Percentiles rank a stretch among this genome's conserved stretches.
These are phyloP conservation scores for Cyanocitta stelleri DNA, from an alignment of 2,113 vertebrate genomes.

Conservation along the genomic window DNA sequence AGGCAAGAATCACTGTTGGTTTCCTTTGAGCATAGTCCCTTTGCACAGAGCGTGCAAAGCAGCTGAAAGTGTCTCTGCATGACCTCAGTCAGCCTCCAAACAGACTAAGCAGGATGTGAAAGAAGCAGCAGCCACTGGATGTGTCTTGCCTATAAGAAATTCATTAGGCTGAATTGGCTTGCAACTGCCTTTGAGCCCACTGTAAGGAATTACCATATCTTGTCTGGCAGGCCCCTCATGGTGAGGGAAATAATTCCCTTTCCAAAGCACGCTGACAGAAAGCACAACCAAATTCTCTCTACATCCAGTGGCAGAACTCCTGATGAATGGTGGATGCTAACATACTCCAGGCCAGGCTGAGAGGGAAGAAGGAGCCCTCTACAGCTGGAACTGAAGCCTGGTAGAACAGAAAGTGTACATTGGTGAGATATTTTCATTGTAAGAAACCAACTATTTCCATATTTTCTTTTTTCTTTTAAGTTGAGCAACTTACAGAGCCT, in stretches of 20 bases:
- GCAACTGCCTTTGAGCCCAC: neutral
- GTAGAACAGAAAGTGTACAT: neutral
- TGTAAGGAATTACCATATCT: neutral
- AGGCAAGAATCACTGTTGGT: constrained; percentile 17
- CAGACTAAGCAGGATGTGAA: neutral
- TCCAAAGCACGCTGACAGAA: neutral
- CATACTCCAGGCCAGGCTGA: neutral
- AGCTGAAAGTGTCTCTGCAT: constrained; percentile 9
- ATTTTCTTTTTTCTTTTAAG: neutral
- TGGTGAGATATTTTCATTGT: constrained; percentile 19
- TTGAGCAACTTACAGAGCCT: neutral
- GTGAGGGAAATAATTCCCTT: neutral
- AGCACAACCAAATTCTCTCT: neutral
- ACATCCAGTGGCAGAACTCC: neutral
- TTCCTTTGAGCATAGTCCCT: constrained; percentile 16
- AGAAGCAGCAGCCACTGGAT: neutral
- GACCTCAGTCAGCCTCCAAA: constrained; percentile 35
- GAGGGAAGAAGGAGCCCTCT: neutral
- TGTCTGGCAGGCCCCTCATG: neutral
- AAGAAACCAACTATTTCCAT: neutral
- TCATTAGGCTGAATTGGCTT: neutral
- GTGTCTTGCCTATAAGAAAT: neutral
- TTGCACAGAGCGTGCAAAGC: constrained; percentile 34
- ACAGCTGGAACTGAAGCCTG: neutral
- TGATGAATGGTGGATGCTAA: neutral